phyloP scores from a whole-genome alignment of 2,888 invertebrate species.

The Bugula neritina region DNA sequence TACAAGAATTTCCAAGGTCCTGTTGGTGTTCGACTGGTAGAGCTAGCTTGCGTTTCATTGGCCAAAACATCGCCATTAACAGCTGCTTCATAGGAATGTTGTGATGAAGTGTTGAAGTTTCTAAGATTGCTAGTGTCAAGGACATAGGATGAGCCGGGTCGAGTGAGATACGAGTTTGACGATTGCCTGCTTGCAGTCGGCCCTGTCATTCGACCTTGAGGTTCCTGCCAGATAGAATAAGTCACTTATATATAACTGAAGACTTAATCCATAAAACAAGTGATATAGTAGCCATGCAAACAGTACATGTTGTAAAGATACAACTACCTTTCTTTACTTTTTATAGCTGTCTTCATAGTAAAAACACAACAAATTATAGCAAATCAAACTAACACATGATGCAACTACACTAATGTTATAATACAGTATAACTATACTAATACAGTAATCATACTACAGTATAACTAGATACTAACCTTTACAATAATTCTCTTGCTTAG shows the following conservation, averaged over 20 bases:
- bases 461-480: conserved; percentile 39
- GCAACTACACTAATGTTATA: too few relatives aligned
- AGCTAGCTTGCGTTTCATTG: neutral
- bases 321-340: too few relatives aligned
- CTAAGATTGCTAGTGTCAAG: conserved; percentile 1
- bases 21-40: neutral
- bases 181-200: neutral
- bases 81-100: conserved; percentile 6
- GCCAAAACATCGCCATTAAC: conserved; percentile 10
- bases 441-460: too few relatives aligned
- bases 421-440: too few relatives aligned
- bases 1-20: neutral
- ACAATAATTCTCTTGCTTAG: conserved; percentile 45
- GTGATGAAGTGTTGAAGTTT: neutral
- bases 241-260: too few relatives aligned
- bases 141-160: conserved; percentile 18
- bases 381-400: too few relatives aligned
- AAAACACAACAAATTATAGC: too few relatives aligned
- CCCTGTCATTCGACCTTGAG: neutral
- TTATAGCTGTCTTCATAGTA: too few relatives aligned
- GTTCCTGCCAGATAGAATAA: neutral
- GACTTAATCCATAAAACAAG: too few relatives aligned
- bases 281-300: too few relatives aligned
- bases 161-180: neutral
- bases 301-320: too few relatives aligned